Evolutionary conservation across 2,888 invertebrate genomes (phyloP), one percentile per base, ranked within the genome.

Genomic region (Leucophenga maculata): DNA sequence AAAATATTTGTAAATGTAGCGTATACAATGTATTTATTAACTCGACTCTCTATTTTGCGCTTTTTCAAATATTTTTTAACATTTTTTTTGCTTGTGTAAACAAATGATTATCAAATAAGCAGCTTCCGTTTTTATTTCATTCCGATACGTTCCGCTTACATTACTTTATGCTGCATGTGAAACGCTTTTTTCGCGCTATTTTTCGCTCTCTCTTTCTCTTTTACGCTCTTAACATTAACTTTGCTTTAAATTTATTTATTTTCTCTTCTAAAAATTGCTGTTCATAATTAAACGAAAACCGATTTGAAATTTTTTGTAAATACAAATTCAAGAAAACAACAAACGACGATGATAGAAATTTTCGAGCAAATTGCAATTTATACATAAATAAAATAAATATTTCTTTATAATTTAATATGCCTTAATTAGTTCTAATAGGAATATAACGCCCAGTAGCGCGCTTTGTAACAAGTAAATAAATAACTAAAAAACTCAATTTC

Each of bases 261-360:
- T n/a, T n/a, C n/a, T n/a, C n/a, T n/a, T n/a, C n/a, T n/a, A n/a
- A n/a, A 70, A 67, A 65, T 32, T 65, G 52, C 54, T 16, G 22
- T 31, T 72, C 52, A 69, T 70, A 68, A 71, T 71, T 46, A 66
- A 72, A 11, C 39, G 11, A 73, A 77, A 78, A 77, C 74, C 66
- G 11, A 68, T 62, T 66, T 68, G 39, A 72, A 68, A 71, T 44
- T 22, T n/a, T 59, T 39, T 44, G 55, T 31, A 39, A 39, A 39
- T 39, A 39, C 22, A 75, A 69, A 50, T 46, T 20, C 9, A 26
- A 1, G 31, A 31, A 26, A n/a, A 22, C 31, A 4, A 64, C 6
- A 46, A 64, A 46, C 48, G 48, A 64, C 26, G 26, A 79, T 85
- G 85, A 84, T 84, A 84, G 83, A 84, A 84, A 84, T 84, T 80